Conservation (phyloP, 1,140 invertebrate genomes). For the Apolygus lucorum region DNA sequence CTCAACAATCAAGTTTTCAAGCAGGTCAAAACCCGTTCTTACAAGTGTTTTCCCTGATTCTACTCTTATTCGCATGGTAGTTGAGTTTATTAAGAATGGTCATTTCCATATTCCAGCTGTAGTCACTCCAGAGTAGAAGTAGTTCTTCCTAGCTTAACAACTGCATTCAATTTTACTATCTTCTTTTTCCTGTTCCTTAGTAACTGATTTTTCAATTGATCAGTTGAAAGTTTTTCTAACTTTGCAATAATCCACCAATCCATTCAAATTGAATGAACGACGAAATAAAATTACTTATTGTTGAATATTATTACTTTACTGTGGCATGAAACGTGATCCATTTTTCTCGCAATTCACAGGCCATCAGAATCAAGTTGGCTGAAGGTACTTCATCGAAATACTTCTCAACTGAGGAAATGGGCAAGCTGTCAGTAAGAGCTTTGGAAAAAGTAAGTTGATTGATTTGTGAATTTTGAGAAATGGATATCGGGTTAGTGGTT, state of each 20-base stretch:
- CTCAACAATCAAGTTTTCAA: no score
- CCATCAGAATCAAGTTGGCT: conserved; percentile 9
- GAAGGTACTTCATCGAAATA: conserved; percentile 14
- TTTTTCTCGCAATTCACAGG: neutral
- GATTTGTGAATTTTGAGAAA: neutral
- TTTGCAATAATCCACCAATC: neutral
- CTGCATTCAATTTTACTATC: no score
- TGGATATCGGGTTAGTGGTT: no score
- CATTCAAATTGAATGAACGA: neutral
- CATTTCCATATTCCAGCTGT: no score
- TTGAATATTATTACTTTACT: neutral
- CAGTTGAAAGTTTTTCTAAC: neutral
- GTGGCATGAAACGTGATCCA: no score
- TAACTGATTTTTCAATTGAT: neutral
- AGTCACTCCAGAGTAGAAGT: no score
- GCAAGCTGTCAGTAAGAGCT: neutral
- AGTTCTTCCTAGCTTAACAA: no score
- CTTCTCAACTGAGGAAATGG: neutral
- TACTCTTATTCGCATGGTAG: no score
- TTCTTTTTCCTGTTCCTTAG: neutral
- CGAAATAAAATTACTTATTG: neutral
- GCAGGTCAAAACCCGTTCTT: no score
- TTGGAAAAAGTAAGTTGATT: conserved; percentile 15
- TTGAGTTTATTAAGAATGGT: no score
- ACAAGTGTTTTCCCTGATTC: no score